Conservation (phyloP, 2,113 vertebrate genomes). For the Corythornis madagascariensis region DNA sequence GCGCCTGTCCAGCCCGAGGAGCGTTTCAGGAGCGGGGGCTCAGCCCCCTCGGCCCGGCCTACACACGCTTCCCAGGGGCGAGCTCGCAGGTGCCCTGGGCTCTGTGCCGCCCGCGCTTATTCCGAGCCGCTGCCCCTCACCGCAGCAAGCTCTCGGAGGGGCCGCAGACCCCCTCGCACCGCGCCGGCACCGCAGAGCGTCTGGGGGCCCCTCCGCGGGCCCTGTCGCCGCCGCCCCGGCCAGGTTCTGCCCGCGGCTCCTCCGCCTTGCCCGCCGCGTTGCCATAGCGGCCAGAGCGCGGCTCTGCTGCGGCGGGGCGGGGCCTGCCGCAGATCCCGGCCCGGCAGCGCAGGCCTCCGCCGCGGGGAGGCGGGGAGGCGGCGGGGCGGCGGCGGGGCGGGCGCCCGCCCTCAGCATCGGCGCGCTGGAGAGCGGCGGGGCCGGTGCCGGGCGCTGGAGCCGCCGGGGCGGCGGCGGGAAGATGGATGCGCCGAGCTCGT, state of each 20-base stretch:
- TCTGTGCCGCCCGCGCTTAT: fast-evolving
- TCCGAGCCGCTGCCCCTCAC: fast-evolving
- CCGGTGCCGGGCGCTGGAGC: constrained; percentile 58
- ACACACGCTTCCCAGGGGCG: fast-evolving
- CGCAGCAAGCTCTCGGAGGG: background rate
- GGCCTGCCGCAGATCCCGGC: background rate
- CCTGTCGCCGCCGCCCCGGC: background rate
- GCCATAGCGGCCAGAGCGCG: background rate
- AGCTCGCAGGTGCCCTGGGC: too few species aligned
- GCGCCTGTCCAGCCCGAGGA: background rate
- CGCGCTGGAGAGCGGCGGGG: constrained; percentile 33
- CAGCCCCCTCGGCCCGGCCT: background rate
- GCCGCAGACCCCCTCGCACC: too few species aligned
- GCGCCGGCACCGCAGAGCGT: background rate
- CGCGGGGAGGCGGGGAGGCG: background rate
- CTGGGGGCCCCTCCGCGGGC: too few species aligned
- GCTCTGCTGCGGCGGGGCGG: background rate
- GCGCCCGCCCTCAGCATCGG: constrained; percentile 54
- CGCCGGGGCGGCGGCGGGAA: constrained; percentile 49
- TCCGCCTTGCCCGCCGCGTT: background rate
- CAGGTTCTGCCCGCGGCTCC: background rate
- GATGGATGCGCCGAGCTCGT: constrained; percentile 69
- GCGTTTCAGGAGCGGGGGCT: background rate
- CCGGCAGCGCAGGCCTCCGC: background rate
- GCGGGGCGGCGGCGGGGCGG: background rate